Conservation (phyloP, 2,797 vertebrate genomes). For the Hydrolagus colliei region DNA sequence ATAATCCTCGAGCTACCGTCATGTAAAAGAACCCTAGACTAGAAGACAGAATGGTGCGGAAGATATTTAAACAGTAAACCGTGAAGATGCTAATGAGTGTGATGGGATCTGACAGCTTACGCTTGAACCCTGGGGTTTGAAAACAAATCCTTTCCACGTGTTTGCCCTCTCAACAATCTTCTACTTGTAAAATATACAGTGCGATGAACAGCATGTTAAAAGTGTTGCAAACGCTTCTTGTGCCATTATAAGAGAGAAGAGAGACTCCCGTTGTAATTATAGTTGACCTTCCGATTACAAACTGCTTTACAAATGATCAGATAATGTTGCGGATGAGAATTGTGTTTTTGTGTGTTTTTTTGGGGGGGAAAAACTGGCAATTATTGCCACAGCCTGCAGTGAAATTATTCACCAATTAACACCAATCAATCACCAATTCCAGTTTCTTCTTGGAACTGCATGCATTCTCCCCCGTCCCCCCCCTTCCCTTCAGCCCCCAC, state of each 20-base stretch:
- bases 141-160: not conserved
- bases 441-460: not conserved
- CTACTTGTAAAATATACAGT: not conserved
- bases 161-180: not conserved
- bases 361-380: not conserved
- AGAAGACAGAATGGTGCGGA: not conserved
- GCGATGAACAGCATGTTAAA: not conserved
- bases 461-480: too few species aligned
- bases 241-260: not conserved
- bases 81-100: not conserved
- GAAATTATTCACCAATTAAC: not conserved
- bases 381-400: not conserved
- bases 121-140: not conserved
- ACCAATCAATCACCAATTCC: not conserved
- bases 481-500: too few species aligned
- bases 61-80: not conserved
- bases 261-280: not conserved
- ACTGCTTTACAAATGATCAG: not conserved
- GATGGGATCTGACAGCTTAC: not conserved
- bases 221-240: not conserved
- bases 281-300: not conserved
- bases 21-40: not conserved
- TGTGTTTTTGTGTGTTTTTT: not conserved
- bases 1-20: not conserved
- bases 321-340: too few species aligned